These are phyloP conservation scores for Pseudomyrmex pallidus DNA, from an alignment of 1,140 invertebrate genomes.

Conservation along the genomic window DNA sequence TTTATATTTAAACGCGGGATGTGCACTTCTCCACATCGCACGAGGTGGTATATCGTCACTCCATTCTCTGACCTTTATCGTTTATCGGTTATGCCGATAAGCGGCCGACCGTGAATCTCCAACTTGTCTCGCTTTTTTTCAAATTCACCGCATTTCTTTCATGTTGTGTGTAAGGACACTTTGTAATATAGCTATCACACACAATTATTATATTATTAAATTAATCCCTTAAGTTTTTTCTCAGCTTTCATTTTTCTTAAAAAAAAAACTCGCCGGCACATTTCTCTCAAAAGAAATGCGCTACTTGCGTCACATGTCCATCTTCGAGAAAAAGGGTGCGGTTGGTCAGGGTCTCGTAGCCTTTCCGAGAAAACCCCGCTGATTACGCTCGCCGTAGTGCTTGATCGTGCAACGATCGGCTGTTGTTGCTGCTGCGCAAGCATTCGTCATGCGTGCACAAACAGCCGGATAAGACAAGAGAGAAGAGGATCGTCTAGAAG, in stretches of 20 bases:
- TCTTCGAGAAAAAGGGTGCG: constrained; percentile 15
- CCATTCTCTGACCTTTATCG: constrained; percentile 56
- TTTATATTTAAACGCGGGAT: constrained; percentile 47
- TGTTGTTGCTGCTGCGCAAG: constrained; percentile 28
- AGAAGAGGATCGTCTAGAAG: background rate
- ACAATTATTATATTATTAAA: background rate
- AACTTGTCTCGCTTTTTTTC: constrained; percentile 38
- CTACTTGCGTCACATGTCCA: background rate
- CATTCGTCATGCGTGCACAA: constrained; percentile 51
- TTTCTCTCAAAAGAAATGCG: too few species aligned
- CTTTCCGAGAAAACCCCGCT: constrained; percentile 51
- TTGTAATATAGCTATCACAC: too few species aligned
- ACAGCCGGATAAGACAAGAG: constrained; percentile 38
- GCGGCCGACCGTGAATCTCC: constrained; percentile 25
- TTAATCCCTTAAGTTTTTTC: background rate
- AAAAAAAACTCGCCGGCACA: background rate
- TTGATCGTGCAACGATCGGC: constrained; percentile 6
- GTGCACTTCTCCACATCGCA: background rate
- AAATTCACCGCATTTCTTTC: constrained; percentile 14
- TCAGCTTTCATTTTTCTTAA: background rate
- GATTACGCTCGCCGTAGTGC: constrained; percentile 19
- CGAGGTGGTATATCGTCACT: constrained; percentile 14
- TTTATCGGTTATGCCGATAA: constrained; percentile 46
- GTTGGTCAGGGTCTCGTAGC: constrained; percentile 44
- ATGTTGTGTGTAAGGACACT: background rate